Evolutionary conservation across 2,888 invertebrate species (phyloP).

Genomic region (Pasiphila rectangulata): DNA sequence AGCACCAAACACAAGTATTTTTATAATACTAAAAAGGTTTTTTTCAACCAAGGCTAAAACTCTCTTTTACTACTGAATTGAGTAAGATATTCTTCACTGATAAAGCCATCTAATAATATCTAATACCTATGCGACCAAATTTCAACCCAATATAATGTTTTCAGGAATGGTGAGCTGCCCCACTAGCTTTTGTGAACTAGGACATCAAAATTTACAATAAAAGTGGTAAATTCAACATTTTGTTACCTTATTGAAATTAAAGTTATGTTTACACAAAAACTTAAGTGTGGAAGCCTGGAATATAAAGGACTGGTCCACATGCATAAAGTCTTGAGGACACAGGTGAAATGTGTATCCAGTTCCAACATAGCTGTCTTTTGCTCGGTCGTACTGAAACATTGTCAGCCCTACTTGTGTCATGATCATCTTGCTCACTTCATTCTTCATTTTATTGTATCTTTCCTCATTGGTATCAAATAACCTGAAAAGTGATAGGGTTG

Average conservation of each 20-base stretch:
- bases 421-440: slow-evolving; percentile 70
- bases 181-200: no score
- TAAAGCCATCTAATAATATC: no score
- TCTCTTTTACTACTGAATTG: no score
- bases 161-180: no score
- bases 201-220: no score
- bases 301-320: slow-evolving; percentile 80
- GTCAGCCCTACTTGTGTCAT: slow-evolving; percentile 87
- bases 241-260: slow-evolving; percentile 89
- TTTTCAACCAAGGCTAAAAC: no score
- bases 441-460: slow-evolving; percentile 61
- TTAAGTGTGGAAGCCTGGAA: slow-evolving; percentile 84
- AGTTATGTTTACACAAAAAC: slow-evolving; percentile 83
- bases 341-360: slow-evolving; percentile 85
- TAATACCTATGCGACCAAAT: no score
- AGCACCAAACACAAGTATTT: no score
- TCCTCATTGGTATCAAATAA: slow-evolving; percentile 66
- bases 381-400: slow-evolving; percentile 81
- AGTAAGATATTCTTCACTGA: no score
- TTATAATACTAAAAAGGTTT: no score
- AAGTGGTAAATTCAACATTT: background rate
- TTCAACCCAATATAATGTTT: no score
- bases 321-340: slow-evolving; percentile 83
- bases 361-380: slow-evolving; percentile 81
- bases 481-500: slow-evolving; percentile 43